Conservation (phyloP, 2,797 vertebrate genomes). For the Thamnophis elegans region DNA sequence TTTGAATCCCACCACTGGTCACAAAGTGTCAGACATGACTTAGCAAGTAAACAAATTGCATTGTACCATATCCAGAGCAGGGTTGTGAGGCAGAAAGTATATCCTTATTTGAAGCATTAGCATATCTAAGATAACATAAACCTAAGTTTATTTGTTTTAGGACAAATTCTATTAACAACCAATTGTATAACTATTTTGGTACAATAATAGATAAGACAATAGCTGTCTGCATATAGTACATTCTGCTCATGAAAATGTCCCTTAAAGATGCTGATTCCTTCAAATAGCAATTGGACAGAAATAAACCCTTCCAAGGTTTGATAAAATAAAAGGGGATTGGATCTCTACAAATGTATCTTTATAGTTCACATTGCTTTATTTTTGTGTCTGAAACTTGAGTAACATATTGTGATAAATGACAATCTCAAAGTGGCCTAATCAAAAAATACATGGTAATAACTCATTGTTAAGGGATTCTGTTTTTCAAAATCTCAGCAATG, state of each 20-base stretch:
- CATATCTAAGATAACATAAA: not conserved
- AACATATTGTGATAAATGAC: not conserved
- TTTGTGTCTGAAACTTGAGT: not conserved
- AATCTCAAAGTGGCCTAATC: not conserved
- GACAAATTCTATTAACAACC: not conserved
- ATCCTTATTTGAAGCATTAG: not conserved
- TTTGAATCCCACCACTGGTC: too few relatives aligned
- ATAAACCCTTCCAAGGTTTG: not conserved
- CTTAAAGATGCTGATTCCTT: not conserved
- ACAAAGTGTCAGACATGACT: not conserved
- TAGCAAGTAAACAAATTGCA: not conserved
- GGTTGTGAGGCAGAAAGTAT: not conserved
- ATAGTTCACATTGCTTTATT: not conserved
- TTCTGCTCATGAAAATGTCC: not conserved
- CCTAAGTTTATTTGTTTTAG: not conserved
- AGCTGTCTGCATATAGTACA: not conserved
- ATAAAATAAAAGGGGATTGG: not conserved
- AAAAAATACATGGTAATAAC: not conserved
- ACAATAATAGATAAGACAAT: not conserved
- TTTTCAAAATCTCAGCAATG: constrained; percentile 23
- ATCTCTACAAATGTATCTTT: not conserved
- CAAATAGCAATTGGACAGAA: not conserved
- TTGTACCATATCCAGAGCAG: not conserved
- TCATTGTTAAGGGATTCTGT: not conserved
- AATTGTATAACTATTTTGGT: not conserved